Percentiles rank a stretch among this genome's conserved stretches.
These are phyloP conservation scores for Acrobasis suavella DNA, from an alignment of 2,888 invertebrate species.

Conservation along the genomic window DNA sequence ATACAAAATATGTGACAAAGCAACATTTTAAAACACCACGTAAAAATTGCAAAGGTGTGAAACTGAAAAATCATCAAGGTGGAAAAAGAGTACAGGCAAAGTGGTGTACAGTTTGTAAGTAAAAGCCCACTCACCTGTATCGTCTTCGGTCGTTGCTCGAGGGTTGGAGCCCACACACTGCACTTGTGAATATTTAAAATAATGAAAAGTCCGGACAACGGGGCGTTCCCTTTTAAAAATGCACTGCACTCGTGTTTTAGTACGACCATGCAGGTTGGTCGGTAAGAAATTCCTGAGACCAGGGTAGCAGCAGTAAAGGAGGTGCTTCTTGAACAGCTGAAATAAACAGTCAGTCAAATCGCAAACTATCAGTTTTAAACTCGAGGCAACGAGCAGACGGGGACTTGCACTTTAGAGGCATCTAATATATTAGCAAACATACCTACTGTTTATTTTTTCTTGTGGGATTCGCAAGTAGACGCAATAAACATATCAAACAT, in stretches of 20 bases:
- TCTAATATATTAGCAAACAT: too few relatives aligned
- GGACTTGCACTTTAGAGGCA: not conserved
- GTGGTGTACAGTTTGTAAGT: conserved; percentile 43
- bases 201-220: conserved; percentile 70
- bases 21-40: too few relatives aligned
- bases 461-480: too few relatives aligned
- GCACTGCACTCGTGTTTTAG: conserved; percentile 78
- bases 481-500: too few relatives aligned
- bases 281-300: conserved; percentile 63
- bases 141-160: conserved; percentile 47
- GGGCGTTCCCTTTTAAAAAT: conserved; percentile 80
- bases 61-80: too few relatives aligned
- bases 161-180: conserved; percentile 60
- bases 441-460: too few relatives aligned
- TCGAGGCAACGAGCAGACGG: conserved; percentile 28
- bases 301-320: conserved; percentile 69
- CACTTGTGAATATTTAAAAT: conserved; percentile 80
- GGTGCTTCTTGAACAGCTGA: conserved; percentile 57
- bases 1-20: too few relatives aligned
- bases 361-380: conserved; percentile 45
- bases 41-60: too few relatives aligned
- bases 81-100: conserved; percentile 26
- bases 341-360: conserved; percentile 51
- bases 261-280: conserved; percentile 77
- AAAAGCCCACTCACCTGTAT: conserved; percentile 61